Conservation (phyloP, 2,113 vertebrate genomes). For the Tachysurus vachellii region DNA sequence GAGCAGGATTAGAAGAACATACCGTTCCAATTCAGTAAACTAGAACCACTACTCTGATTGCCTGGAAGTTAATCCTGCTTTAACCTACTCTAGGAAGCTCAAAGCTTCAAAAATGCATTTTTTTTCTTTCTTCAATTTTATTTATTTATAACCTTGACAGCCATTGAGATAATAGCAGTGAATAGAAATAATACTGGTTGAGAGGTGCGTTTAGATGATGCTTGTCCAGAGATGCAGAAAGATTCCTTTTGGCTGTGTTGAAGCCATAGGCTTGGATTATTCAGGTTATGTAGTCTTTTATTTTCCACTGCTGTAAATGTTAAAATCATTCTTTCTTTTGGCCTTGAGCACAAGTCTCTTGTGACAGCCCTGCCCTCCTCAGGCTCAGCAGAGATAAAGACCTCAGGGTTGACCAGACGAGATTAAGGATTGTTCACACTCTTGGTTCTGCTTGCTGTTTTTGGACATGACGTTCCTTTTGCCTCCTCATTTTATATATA, state of each 20-base stretch:
- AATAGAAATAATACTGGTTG: background rate
- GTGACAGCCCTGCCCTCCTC: constrained; percentile 30
- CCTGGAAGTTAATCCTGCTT: background rate
- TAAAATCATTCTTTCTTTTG: constrained; percentile 27
- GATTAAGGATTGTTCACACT: constrained; percentile 39
- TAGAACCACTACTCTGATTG: background rate
- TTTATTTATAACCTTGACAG: background rate
- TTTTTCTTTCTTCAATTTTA: background rate
- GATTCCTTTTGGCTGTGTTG: background rate
- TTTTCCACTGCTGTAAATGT: background rate
- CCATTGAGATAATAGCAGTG: background rate
- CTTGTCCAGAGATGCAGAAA: background rate
- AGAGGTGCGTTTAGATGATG: background rate
- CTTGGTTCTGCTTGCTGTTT: constrained; percentile 35
- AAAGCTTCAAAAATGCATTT: background rate
- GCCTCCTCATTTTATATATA: constrained; percentile 29
- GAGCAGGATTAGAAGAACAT: background rate
- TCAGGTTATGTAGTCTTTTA: background rate
- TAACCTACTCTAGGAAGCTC: background rate
- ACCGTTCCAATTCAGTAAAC: background rate
- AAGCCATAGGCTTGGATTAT: constrained; percentile 4
- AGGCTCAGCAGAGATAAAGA: constrained; percentile 52
- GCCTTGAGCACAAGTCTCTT: constrained; percentile 29
- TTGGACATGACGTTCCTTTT: constrained; percentile 16
- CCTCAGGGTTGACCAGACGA: constrained; percentile 42